Conservation (phyloP, 2,797 vertebrate genomes). For the Liparis tanakae region DNA sequence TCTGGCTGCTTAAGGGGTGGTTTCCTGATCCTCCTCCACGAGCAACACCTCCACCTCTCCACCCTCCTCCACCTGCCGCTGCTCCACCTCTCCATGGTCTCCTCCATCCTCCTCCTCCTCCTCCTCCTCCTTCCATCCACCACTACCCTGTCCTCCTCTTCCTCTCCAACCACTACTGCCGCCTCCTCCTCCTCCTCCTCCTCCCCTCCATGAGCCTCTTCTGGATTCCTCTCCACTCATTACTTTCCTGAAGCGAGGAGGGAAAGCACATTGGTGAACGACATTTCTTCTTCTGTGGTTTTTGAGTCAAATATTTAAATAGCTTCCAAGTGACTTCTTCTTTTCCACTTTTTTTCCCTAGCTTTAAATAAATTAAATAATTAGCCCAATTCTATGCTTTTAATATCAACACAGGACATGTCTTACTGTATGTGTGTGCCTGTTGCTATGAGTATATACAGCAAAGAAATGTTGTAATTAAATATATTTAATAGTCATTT, state of each 20-base stretch:
- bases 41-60: slow-evolving; percentile 10
- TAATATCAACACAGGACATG: neutral
- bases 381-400: neutral
- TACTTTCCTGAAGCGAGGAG: neutral
- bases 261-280: neutral
- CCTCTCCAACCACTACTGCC: slow-evolving; percentile 10
- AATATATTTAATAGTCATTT: neutral
- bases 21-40: slow-evolving; percentile 29
- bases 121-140: slow-evolving; percentile 47
- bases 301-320: neutral
- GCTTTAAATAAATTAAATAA: neutral
- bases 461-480: neutral
- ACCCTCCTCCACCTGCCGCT: slow-evolving; percentile 13
- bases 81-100: slow-evolving; percentile 63
- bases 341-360: neutral
- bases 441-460: neutral
- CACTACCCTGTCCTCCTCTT: neutral
- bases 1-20: slow-evolving; percentile 27
- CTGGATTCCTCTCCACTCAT: slow-evolving; percentile 80
- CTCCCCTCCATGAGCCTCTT: slow-evolving; percentile 1
- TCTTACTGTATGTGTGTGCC: neutral
- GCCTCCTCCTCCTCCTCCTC: slow-evolving; percentile 1
- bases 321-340: neutral
- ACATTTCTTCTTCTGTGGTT: neutral
- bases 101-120: slow-evolving; percentile 5